These are phyloP conservation scores for Pachyramphus minor DNA, from an alignment of 2,113 vertebrate genomes.

Conservation along the genomic window DNA sequence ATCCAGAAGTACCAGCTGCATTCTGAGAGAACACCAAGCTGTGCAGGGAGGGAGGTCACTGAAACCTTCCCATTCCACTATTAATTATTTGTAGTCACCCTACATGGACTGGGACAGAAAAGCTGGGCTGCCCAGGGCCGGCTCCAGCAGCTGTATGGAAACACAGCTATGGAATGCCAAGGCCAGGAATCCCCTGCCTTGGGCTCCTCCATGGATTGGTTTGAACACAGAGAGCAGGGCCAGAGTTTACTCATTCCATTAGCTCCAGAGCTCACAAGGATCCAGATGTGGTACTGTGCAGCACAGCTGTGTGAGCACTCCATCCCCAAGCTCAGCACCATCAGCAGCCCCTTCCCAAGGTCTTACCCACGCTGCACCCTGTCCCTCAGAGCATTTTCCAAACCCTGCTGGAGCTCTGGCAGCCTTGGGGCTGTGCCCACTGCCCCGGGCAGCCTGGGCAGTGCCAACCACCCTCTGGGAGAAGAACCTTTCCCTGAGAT, in stretches of 20 bases:
- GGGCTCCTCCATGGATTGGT: neutral
- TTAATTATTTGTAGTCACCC: slow-evolving; percentile 18
- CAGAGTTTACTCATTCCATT: neutral
- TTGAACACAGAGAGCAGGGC: neutral
- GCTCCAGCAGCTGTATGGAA: slow-evolving; percentile 29
- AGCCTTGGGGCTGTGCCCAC: neutral
- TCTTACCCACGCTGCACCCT: accelerated
- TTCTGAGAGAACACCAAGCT: neutral
- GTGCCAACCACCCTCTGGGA: neutral
- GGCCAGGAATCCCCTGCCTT: neutral
- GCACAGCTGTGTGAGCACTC: neutral
- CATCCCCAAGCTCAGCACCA: accelerated
- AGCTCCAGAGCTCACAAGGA: neutral
- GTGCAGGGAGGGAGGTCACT: neutral
- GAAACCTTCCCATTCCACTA: neutral
- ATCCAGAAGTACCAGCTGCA: neutral
- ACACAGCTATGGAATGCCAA: neutral
- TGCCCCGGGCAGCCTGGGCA: neutral
- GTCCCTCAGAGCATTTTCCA: accelerated
- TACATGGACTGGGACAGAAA: neutral
- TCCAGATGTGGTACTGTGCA: accelerated
- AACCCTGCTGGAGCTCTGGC: neutral
- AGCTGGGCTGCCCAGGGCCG: neutral
- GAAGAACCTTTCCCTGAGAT: neutral
- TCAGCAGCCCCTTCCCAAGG: neutral